phyloP scores from a whole-genome alignment of 2,797 vertebrate species.

The Myotis daubentonii region DNA sequence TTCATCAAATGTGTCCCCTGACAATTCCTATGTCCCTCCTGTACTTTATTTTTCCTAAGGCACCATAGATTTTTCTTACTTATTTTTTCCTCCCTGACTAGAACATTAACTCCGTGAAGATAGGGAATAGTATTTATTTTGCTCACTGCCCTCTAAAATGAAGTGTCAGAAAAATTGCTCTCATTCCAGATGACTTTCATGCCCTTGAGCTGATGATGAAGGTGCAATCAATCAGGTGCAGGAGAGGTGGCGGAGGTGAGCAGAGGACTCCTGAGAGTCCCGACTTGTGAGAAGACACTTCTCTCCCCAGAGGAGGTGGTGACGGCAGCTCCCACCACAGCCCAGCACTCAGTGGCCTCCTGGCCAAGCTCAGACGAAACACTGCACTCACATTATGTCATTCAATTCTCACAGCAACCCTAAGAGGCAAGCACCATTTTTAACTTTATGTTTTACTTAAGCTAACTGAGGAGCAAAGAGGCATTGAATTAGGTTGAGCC shows the following conservation, averaged over 20 bases:
- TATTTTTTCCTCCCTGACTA: background rate
- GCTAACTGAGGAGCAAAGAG: background rate
- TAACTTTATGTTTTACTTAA: background rate
- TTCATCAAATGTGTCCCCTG: background rate
- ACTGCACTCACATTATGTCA: no score
- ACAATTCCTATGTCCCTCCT: background rate
- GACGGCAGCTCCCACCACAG: accelerated
- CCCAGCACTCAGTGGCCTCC: background rate
- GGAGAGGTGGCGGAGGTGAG: background rate
- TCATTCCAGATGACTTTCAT: background rate
- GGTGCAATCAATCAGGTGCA: background rate
- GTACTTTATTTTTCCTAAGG: background rate
- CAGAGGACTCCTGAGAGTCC: background rate
- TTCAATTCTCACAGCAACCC: background rate
- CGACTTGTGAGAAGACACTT: background rate
- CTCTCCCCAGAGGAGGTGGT: accelerated
- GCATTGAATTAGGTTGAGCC: background rate
- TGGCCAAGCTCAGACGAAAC: background rate
- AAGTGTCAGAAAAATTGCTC: background rate
- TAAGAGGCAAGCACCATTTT: background rate
- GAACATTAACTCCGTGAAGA: background rate
- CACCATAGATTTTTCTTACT: background rate
- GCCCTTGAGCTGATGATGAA: background rate
- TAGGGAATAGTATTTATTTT: background rate
- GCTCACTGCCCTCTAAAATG: background rate